A percentile compares a stretch with the other conserved stretches of the same genome.
phyloP scores from a whole-genome alignment of 2,888 invertebrate species.

The Melanophora roralis region DNA sequence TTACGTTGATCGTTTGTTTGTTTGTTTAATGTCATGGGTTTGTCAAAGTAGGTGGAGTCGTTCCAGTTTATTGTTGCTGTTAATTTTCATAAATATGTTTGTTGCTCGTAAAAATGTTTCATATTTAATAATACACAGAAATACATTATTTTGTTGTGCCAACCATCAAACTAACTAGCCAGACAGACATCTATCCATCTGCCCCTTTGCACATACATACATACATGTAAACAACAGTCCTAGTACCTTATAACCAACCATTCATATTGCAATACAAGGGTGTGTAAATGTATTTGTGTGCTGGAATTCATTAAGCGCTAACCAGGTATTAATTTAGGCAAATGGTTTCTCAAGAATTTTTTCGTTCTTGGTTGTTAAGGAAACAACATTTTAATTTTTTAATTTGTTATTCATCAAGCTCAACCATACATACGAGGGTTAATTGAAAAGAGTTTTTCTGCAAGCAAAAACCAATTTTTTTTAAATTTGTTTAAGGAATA shows the following conservation, averaged over 20 bases:
- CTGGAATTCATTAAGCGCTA: conserved; percentile 56
- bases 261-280: not conserved
- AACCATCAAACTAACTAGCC: conserved; percentile 37
- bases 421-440: conserved; percentile 18
- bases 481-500: not conserved
- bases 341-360: conserved; percentile 61
- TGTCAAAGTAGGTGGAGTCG: conserved; percentile 65
- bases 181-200: conserved; percentile 12
- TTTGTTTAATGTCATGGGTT: conserved; percentile 58
- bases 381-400: conserved; percentile 60
- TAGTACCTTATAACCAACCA: conserved; percentile 11
- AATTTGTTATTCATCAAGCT: conserved; percentile 59
- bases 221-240: conserved; percentile 29
- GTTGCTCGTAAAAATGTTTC: conserved; percentile 53
- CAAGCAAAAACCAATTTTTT: not conserved
- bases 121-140: conserved; percentile 49
- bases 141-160: conserved; percentile 4
- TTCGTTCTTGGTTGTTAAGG: conserved; percentile 47
- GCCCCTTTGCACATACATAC: conserved; percentile 5
- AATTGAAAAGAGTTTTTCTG: not conserved
- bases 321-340: conserved; percentile 63
- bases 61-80: conserved; percentile 57
- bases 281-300: not conserved
- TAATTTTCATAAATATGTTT: conserved; percentile 4
- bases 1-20: conserved; percentile 60